Evolutionary conservation across 2,113 vertebrate species (phyloP).

Genomic region (Marcusenius ussheri): DNA sequence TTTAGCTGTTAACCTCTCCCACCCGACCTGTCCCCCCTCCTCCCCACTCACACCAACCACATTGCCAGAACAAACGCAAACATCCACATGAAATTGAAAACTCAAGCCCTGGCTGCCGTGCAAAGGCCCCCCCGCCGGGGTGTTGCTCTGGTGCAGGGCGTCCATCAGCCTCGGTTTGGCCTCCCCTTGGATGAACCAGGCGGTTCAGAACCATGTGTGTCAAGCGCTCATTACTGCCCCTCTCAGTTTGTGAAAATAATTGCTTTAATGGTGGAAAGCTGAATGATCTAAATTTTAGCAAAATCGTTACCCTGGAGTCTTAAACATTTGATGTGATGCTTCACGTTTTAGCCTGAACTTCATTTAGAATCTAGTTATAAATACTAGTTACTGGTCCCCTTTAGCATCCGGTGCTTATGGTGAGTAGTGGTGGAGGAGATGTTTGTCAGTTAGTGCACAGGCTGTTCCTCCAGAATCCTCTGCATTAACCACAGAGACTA

Average conservation of each 20-base stretch:
- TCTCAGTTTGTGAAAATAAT: not conserved
- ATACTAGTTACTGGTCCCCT: not conserved
- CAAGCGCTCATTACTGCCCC: not conserved
- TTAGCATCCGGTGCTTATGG: not conserved
- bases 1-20: conserved; percentile 34
- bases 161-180: not conserved
- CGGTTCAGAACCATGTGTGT: not conserved
- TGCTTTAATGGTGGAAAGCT: not conserved
- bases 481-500: not conserved
- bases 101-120: conserved; percentile 46
- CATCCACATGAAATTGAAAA: conserved; percentile 40
- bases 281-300: not conserved
- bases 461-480: not conserved
- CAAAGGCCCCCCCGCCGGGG: not conserved
- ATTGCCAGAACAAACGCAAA: conserved; percentile 24
- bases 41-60: not conserved
- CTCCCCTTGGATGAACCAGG: not conserved
- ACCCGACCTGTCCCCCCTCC: not conserved
- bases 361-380: not conserved
- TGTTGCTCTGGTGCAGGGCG: not conserved
- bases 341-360: not conserved
- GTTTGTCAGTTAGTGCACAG: not conserved
- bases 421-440: not conserved
- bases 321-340: not conserved
- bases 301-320: not conserved